Percentiles rank a stretch among this genome's conserved stretches.
Conservation (phyloP, 1,140 invertebrate genomes). For the Drosophila baimaii region DNA sequence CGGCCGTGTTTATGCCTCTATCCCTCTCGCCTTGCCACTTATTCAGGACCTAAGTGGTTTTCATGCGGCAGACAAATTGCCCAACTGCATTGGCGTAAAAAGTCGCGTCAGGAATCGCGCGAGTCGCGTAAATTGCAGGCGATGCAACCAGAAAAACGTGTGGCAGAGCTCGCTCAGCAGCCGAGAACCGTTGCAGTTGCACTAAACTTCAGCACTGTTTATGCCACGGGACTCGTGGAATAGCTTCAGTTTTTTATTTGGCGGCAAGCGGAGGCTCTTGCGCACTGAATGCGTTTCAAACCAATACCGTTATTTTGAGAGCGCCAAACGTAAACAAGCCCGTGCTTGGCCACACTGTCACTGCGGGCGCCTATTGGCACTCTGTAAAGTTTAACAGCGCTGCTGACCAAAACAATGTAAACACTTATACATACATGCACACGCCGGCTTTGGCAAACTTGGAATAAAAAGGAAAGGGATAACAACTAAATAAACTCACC, state of each 20-base stretch:
- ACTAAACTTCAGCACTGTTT: slow-evolving; percentile 60
- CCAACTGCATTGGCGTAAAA: slow-evolving; percentile 38
- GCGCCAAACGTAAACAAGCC: slow-evolving; percentile 26
- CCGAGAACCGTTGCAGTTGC: slow-evolving; percentile 71
- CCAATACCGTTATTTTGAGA: slow-evolving; percentile 19
- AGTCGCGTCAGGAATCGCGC: slow-evolving; percentile 25
- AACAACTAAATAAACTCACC: neutral
- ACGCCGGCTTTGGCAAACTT: slow-evolving; percentile 7
- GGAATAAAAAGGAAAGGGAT: neutral
- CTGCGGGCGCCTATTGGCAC: no score
- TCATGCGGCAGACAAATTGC: slow-evolving; percentile 50
- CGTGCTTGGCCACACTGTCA: slow-evolving; percentile 6
- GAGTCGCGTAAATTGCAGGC: slow-evolving; percentile 38
- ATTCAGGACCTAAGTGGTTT: slow-evolving; percentile 19
- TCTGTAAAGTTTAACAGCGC: slow-evolving; percentile 3
- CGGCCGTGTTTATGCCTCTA: slow-evolving; percentile 11
- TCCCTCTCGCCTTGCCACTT: neutral
- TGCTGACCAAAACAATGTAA: slow-evolving; percentile 11
- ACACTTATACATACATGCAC: slow-evolving; percentile 7
- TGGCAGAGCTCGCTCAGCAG: slow-evolving; percentile 20
- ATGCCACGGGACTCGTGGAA: slow-evolving; percentile 36
- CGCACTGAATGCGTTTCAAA: slow-evolving; percentile 47
- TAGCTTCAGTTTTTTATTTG: slow-evolving; percentile 48
- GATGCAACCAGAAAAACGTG: neutral
- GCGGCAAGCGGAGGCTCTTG: slow-evolving; percentile 63